Percentiles rank a stretch among this genome's conserved stretches.
phyloP scores from a whole-genome alignment of 2,113 vertebrate species.

The Tragelaphus imberbis region DNA sequence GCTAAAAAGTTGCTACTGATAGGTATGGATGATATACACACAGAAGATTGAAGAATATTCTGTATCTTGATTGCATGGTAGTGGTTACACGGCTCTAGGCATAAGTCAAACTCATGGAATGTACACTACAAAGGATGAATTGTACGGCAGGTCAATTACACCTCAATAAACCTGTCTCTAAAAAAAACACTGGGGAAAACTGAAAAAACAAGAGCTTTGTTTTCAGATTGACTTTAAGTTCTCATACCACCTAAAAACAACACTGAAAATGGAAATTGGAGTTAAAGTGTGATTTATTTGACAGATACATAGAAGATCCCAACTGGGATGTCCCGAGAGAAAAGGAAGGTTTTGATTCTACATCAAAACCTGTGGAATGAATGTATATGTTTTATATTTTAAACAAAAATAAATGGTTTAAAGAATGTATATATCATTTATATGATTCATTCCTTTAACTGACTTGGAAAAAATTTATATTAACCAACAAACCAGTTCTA shows the following conservation, averaged over 20 bases:
- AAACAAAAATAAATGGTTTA: neutral
- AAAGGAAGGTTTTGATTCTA: neutral
- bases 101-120: neutral
- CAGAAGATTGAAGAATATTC: neutral
- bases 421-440: neutral
- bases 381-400: neutral
- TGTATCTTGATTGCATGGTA: neutral
- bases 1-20: neutral
- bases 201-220: neutral
- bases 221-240: neutral
- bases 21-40: too few species aligned
- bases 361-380: neutral
- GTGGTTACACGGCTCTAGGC: neutral
- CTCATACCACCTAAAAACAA: neutral
- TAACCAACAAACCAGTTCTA: neutral
- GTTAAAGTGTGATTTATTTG: neutral
- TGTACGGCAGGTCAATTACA: neutral
- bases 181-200: neutral
- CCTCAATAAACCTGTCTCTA: neutral
- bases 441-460: neutral
- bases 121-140: neutral
- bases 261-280: neutral
- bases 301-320: neutral
- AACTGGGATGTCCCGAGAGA: neutral
- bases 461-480: neutral